Evolutionary conservation across 2,888 invertebrate genomes (phyloP), one percentile per base, ranked within the genome.

Genomic region (Acanthosoma haemorrhoidale): DNA sequence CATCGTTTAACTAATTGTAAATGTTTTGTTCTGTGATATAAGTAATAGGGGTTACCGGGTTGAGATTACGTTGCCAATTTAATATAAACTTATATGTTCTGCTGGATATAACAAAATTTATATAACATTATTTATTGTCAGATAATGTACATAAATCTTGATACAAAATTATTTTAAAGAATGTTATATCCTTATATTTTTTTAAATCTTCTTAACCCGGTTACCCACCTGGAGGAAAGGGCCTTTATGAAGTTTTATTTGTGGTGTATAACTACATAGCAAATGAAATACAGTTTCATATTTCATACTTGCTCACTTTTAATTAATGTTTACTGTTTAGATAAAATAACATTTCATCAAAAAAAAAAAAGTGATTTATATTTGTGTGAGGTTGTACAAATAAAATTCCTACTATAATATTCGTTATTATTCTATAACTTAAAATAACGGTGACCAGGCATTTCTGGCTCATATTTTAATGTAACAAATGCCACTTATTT

Each of bases 11-110:
- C 25, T 51, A 51, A 25, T 51, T 25, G 51, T 51, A 25, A 51
- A 51, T n/a, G 51, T 51, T 51, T 51, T 25, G 29, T 25, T 51
- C 51, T 51, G 51, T 51, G 51, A 51, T 51, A 51, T 51, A 51
- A 51, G 13, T 51, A 51, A 25, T 51, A 51, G 29, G 18, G 16
- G 25, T 13, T 43, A 43, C 25, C 29, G 25, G 25, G 51, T 51
- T 51, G 51, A 21, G 51, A 51, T 5, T n/a, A 51, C n/a, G 25
- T 25, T 51, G 51, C 51, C 51, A 51, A 51, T 51, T 25, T 51
- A 51, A 43, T 21, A 21, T 5, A 21, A 43, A 43, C 11, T 21
- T 43, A 51, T 51, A 51, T 29, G 25, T 51, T 51, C 25, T 51
- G 29, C n/a, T 51, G 21, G 29, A 25, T 29, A 51, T 51, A 51